Base-by-base conservation (phyloP, 2,888 invertebrate genomes). In the Himalopsyche anomala region DNA sequence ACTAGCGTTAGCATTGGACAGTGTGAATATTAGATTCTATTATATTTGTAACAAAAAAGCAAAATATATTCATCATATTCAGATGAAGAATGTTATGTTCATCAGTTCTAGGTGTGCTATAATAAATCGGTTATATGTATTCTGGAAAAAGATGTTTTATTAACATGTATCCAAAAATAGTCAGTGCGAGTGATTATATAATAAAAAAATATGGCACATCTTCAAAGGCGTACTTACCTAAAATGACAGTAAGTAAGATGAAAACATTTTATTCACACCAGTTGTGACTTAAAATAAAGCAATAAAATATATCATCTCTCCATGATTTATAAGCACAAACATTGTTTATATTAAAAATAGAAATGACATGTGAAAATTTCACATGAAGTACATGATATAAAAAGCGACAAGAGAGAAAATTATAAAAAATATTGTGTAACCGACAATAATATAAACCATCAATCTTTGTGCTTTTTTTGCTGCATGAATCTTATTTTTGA, bases 371-470 rank as follows among this genome's bases (percentile, higher is more conserved):
- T 19, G 42, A 51, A 40, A 36, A 69, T 19, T n/a, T 91, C 90
- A 94, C 84, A 91, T 91, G 90, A 94, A 93, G 90, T 94, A 94
- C 89, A 94, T 92, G 89, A 93, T 91, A 90, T 94, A 94, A 91
- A 94, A 94, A 62, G 94, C 93, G 86, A 93, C 91, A 87, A 93
- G 91, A 81, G 92, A 92, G 89, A 94, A 90, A 86, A 92, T 90
- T 89, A 94, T 92, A 89, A 94, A 94, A 69, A 93, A 92, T 84
- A 93, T 90, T 54, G 94, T 94, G 90, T 94, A 93, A 87, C 94
- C 93, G 89, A 95, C 93, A 90, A 95, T 91, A 89, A 94, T 92
- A 90, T 92, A 91, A 38, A 92, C 91, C 88, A 94, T 92, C 40
- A 89, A 87, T 84, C 87, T 87, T 80, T 88, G 89, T 17, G 87